These are phyloP conservation scores for Enteromius unitaeniatus DNA, from an alignment of 2,797 vertebrate genomes.

Conservation along the genomic window DNA sequence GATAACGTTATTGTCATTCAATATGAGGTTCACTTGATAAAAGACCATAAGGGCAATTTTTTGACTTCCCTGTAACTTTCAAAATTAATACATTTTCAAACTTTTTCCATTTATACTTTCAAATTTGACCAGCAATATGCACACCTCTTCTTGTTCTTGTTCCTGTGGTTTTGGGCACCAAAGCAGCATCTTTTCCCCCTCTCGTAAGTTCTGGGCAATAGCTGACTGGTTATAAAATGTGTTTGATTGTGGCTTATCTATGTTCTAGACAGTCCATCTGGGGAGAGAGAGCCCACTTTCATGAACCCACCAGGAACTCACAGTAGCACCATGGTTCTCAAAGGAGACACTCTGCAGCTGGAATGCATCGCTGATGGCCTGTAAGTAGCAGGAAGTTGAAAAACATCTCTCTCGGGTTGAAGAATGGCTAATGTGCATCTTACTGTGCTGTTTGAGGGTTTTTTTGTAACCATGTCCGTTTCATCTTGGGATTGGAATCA, in stretches of 20 bases:
- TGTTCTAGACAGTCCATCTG: conserved; percentile 83
- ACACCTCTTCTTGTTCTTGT: neutral
- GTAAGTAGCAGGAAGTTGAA: conserved; percentile 78
- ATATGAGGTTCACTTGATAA: conserved; percentile 54
- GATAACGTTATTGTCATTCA: conserved; percentile 31
- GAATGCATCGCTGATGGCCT: conserved; percentile 97
- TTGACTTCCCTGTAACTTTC: neutral
- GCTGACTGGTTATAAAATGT: conserved; percentile 41
- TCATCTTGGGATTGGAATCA: neutral
- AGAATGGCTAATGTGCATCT: neutral
- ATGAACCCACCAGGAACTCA: conserved; percentile 82
- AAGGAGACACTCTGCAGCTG: conserved; percentile 87
- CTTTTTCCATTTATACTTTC: neutral
- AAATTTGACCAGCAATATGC: neutral
- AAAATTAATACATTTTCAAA: neutral
- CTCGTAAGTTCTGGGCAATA: neutral
- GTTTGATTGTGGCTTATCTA: conserved; percentile 51
- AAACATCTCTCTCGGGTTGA: neutral
- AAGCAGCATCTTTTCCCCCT: neutral
- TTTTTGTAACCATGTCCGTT: neutral
- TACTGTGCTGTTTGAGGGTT: neutral
- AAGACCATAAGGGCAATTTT: neutral
- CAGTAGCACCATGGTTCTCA: conserved; percentile 89
- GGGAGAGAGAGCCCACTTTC: conserved; percentile 85
- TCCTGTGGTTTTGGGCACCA: conserved; percentile 11